Evolutionary conservation across 1,140 invertebrate species (phyloP).

Genomic region (Tachypleus tridentatus): DNA sequence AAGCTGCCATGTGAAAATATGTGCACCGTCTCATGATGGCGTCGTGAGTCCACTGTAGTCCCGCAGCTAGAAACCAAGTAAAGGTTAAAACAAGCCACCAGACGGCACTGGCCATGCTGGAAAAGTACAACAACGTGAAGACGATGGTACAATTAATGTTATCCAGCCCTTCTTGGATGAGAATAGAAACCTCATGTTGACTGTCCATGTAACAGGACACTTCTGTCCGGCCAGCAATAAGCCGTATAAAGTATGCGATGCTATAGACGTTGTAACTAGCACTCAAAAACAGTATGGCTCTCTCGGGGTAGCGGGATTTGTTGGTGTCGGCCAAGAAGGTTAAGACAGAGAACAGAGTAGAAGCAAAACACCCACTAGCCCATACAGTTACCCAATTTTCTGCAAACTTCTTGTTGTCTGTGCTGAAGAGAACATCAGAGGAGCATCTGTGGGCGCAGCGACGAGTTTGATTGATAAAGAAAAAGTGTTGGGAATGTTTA

Average conservation of each 20-base stretch:
- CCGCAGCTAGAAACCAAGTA: conserved; percentile 86
- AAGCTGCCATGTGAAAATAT: conserved; percentile 83
- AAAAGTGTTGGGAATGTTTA: conserved; percentile 43
- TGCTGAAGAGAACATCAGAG: conserved; percentile 32
- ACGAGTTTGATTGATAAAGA: conserved; percentile 53
- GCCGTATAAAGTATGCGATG: conserved; percentile 53
- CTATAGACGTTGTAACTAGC: conserved; percentile 40
- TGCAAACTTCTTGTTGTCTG: conserved; percentile 40
- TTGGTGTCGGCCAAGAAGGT: conserved; percentile 38
- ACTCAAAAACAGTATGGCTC: conserved; percentile 41
- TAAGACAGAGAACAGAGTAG: conserved; percentile 41
- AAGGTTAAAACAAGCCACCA: conserved; percentile 88
- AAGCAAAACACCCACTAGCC: conserved; percentile 42
- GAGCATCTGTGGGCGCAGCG: conserved; percentile 32
- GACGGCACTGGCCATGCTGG: conserved; percentile 82
- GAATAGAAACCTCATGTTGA: conserved; percentile 47
- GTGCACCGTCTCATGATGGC: conserved; percentile 85
- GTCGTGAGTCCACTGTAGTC: conserved; percentile 88
- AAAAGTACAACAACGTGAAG: conserved; percentile 81
- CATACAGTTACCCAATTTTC: conserved; percentile 36
- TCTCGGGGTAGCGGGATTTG: conserved; percentile 39
- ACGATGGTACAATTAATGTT: conserved; percentile 77
- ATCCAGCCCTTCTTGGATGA: conserved; percentile 63
- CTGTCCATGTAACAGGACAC: conserved; percentile 44
- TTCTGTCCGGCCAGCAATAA: conserved; percentile 49